These are phyloP conservation scores for Acanthosepion pharaonis DNA, from an alignment of 2,888 invertebrate genomes.

Conservation along the genomic window DNA sequence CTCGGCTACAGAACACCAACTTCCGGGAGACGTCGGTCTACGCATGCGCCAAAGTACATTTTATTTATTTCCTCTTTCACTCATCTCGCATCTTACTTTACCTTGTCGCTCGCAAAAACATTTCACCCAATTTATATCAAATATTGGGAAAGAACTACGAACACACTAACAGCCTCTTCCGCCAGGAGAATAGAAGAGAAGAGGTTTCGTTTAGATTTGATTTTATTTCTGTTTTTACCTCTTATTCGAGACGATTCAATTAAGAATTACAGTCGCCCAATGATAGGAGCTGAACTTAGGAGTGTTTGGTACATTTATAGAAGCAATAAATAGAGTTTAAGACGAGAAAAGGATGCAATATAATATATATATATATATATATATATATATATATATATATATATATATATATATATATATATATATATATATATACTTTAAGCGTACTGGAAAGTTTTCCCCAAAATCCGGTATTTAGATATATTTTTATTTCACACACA, in stretches of 20 bases:
- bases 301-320: not conserved
- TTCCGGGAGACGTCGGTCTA: not conserved
- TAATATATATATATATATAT: not conserved
- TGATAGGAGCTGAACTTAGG: not conserved
- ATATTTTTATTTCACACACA: no score
- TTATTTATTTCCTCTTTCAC: not conserved
- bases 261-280: not conserved
- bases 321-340: not conserved
- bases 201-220: not conserved
- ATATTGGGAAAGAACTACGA: not conserved
- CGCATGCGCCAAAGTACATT: not conserved
- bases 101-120: not conserved
- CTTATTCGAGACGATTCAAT: not conserved
- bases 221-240: not conserved
- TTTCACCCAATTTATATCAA: constrained; percentile 3
- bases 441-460: no score
- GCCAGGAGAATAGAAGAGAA: not conserved
- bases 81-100: not conserved
- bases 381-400: no score
- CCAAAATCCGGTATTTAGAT: no score
- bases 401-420: no score
- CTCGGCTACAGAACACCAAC: not conserved
- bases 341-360: not conserved
- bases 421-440: no score
- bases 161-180: not conserved